Percentiles rank a stretch among this genome's conserved stretches.
phyloP scores from a whole-genome alignment of 2,113 vertebrate species.

The Chrysemys picta region DNA sequence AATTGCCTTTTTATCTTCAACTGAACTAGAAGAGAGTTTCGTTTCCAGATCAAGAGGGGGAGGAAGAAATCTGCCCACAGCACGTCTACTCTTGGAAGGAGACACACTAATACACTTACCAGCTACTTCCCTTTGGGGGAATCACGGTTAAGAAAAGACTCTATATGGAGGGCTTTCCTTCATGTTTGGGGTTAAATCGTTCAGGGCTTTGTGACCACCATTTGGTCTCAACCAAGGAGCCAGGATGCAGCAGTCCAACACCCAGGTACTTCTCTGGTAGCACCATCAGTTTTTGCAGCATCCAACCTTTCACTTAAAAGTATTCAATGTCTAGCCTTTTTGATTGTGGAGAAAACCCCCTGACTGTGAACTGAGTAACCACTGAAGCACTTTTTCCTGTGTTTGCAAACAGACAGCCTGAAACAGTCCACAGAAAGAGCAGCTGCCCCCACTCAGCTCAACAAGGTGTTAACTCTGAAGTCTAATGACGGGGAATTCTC shows the following conservation, averaged over 20 bases:
- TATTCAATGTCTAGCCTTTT: slow-evolving; percentile 45
- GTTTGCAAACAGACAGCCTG: background rate
- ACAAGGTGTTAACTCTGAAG: slow-evolving; percentile 47
- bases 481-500: background rate
- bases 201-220: background rate
- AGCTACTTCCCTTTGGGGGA: background rate
- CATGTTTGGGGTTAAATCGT: background rate
- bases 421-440: background rate
- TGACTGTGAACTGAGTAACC: slow-evolving; percentile 37
- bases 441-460: slow-evolving; percentile 13
- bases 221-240: background rate
- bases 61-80: background rate
- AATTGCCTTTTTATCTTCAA: background rate
- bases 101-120: background rate
- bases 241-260: slow-evolving; percentile 10
- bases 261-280: slow-evolving; percentile 27
- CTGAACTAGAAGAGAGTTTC: background rate
- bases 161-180: background rate
- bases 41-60: background rate
- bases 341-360: slow-evolving; percentile 25
- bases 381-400: background rate
- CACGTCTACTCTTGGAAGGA: background rate
- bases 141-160: background rate
- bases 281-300: slow-evolving; percentile 27
- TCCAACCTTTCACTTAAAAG: slow-evolving; percentile 31